Evolutionary conservation across 2,888 invertebrate genomes (phyloP), one percentile per base, ranked within the genome.

Genomic region (Galeruca laticollis): DNA sequence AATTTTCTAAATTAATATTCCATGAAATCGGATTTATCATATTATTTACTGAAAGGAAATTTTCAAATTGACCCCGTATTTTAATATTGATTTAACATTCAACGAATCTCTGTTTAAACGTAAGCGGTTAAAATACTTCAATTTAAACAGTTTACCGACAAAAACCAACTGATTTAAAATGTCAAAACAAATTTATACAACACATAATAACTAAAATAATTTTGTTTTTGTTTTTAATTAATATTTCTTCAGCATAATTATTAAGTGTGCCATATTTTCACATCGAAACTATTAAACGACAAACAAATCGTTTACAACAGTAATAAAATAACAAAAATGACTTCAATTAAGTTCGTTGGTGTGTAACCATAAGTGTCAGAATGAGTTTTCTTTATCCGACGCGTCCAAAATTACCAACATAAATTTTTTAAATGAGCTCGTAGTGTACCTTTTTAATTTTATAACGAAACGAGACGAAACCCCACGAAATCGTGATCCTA

Each of bases 261-360:
- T 52, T 26, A 13, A 52, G 18, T 26, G 18, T 26, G 26, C 56
- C 33, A 15, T 35, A 33, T 33, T 57, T 56, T 56, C 10, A 26
- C 31, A 15, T 33, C 13, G 4, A 13, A 35, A 15, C n/a, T 33
- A 31, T 33, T 35, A 57, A 33, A 33, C 33, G 6, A 35, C 11
- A 33, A 57, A 31, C 56, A 57, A 57, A 31, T 31, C 15, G 33
- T 15, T 33, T 15, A 15, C 33, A 13, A 35, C 15, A 40, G 20
- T 59, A 11, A 40, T 59, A 37, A 20, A 59, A 20, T 59, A n/a
- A 37, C 37, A 40, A 18, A 37, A 20, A 37, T 37, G 11, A 10
- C 37, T 37, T 18, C 35, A 59, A 59, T 59, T 59, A 59, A 59
- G 15, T 59, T 11, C 37, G 15, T 20, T 20, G 37, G n/a, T n/a